Base-by-base conservation (phyloP, 2,113 vertebrate genomes). In the Sinocyclocheilus anshuiensis region DNA sequence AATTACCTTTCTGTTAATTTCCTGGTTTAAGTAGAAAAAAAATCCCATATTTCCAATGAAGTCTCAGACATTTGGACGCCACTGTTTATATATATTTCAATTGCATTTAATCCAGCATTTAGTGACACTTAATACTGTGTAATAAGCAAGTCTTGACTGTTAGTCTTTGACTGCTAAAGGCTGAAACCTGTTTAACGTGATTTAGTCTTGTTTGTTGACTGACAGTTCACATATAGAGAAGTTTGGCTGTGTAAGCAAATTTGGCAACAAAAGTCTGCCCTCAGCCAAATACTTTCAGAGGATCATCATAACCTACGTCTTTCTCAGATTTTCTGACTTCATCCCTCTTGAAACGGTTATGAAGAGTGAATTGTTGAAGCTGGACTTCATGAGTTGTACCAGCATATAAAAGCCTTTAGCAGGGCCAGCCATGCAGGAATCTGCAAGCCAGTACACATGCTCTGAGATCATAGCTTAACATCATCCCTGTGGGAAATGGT, bases 161-260 rank as follows among this genome's bases (percentile, higher is more conserved):
- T 24, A 69, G 61, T 59, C 67, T 33, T 33, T 83, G 88, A 53
- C 24, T 57, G 71, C n/a, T 26, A 53, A 85, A 65, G 29, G 29
- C 4, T 75, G 39, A 61, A 89, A 89, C 88, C 88, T 88, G 89
- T 90, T 88, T 26, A 39, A 89, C 84, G 42, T n/a, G 84, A 74
- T 89, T 61, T 24, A 69, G 61, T 59, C 67, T 33, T 85, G 88
- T 90, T 84, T 83, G 77, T 84, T 83, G 36, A 87, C 69, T 77
- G 24, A 76, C 45, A 50, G 53, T 79, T 71, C 33, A 55, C 61
- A 84, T 48, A 50, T 18, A 85, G 63, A 39, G 11, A 57, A 6
- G 24, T 85, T 53, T 81, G 36, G 85, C 50, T 33, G 80, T 79
- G 80, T 82, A 63, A 5, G 48, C 48, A 57, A 55, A 55, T 12